Conservation (phyloP, 1,140 invertebrate species). For the Mya arenaria region DNA sequence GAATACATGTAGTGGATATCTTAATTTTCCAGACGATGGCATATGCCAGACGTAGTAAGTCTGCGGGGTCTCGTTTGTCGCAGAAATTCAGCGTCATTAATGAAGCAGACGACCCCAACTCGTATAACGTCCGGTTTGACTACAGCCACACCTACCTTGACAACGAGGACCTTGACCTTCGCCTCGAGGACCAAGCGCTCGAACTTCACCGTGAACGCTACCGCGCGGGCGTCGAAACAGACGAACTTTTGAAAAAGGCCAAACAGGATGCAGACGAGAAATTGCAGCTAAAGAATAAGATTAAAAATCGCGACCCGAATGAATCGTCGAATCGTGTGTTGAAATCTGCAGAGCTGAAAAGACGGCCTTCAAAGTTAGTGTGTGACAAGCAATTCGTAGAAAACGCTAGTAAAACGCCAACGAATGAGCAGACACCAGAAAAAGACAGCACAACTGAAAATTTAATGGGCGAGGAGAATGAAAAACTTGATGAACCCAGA, state of each 20-base stretch:
- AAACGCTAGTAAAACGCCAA: background rate
- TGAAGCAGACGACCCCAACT: slow-evolving; percentile 9
- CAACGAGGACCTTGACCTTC: slow-evolving; percentile 51
- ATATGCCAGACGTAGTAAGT: too few relatives aligned
- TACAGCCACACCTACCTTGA: slow-evolving; percentile 61
- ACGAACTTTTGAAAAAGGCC: slow-evolving; percentile 55
- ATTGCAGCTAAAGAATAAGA: slow-evolving; percentile 54
- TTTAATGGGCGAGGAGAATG: background rate
- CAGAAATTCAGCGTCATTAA: background rate
- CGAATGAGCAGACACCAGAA: background rate
- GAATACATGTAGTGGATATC: too few relatives aligned
- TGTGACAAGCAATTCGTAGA: background rate
- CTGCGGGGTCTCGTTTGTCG: background rate
- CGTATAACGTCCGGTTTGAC: slow-evolving; percentile 52
- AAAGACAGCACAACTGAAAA: background rate
- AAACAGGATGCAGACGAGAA: slow-evolving; percentile 59
- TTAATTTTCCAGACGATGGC: too few relatives aligned
- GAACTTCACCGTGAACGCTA: slow-evolving; percentile 50
- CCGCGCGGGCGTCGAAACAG: slow-evolving; percentile 48
- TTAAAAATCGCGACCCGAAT: slow-evolving; percentile 58
- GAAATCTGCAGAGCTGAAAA: slow-evolving; percentile 8
- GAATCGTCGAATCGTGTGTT: slow-evolving; percentile 39
- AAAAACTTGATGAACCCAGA: slow-evolving; percentile 16
- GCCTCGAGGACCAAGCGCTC: slow-evolving; percentile 51
- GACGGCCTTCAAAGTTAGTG: background rate